Evolutionary conservation across 2,888 invertebrate genomes (phyloP), one percentile per base, ranked within the genome.

Genomic region (Chloromyia formosa): DNA sequence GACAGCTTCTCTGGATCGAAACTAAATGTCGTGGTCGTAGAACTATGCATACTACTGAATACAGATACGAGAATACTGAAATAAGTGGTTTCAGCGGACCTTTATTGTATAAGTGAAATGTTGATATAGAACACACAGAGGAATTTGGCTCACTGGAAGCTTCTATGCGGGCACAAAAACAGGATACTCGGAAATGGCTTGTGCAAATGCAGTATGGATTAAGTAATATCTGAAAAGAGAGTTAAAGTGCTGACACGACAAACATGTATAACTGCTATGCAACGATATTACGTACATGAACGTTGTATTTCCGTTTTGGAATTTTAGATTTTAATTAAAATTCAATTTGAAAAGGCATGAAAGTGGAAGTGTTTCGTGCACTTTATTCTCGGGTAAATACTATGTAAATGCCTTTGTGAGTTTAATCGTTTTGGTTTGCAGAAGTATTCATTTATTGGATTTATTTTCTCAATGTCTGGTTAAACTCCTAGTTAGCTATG

Each of bases 311-410:
- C 49, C 49, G 49, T n/a, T 49, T 49, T 49, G 14, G 49, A 49
- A 12, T 49, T 49, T 49, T n/a, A 49, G 49, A 49, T 49, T 49
- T 49, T 49, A 49, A 49, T 49, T 49, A 49, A 49, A 49, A 49
- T n/a, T 49, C 49, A 49, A 49, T 49, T n/a, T 12, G 49, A n/a
- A 49, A n/a, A 49, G 27, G 49, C 49, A n/a, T 49, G 14, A 49
- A n/a, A 49, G 16, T n/a, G 49, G 12, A 49, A 49, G 49, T n/a
- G 16, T 49, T 49, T n/a, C 49, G 10, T 49, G 12, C 49, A 49
- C 49, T 49, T 12, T 49, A n/a, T 49, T 49, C 27, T 7, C 27
- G 27, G 27, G 7, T 35, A 35, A 35, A 35, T 35, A 35, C 7
- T 35, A 35, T 35, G 27, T 35, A 35, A 35, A 35, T 35, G 27